Base-by-base conservation (phyloP, 1,140 invertebrate species). In the Trachelipus rathkii region DNA sequence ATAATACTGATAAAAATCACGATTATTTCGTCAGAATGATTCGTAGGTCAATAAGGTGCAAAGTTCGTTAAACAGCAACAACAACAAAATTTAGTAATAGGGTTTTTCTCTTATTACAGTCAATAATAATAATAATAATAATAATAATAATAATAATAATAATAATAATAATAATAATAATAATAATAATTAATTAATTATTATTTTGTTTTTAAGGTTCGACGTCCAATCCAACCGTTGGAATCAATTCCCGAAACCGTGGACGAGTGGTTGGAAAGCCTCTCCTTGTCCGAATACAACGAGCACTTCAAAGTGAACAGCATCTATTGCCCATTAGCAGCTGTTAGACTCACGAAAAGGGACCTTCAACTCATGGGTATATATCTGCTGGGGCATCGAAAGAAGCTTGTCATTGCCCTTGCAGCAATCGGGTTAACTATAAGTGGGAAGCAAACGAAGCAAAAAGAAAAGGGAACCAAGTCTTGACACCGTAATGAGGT, bases 281-380 rank as follows among this genome's bases (percentile, higher is more conserved):
- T 79, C 9, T 67, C 44, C 1, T 44, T 79, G 44, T 24, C 46
- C 45, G 78, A 79, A 23, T 79, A 79, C 74, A 45, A 73, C n/a
- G 78, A 79, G n/a, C 75, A 79, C 71, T 79, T 79, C 75, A 74
- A 79, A 66, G 74, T 73, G 43, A 79, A 79, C 33, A 74, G 78
- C 24, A 73, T 79, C 33, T 79, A 76, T 13, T 79, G 78, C 46
- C 78, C 78, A 13, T 71, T 79, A 23, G 78, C 78, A 13, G 78
- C 78, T 0, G 13, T 79, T 15, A 72, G 75, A 10, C 78, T 79
- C 2, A 76, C 71, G 24, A 78, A 78, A 70, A 69, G 77, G 33
- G 77, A 78, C 74, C 77, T 78, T 0, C 77, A 78, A 43, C 43
- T 78, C 0, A 78, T 78, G 77, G 77, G 77, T 10, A 66, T 78